Conservation (phyloP, 2,888 invertebrate species). For the Drosophila falleni region DNA sequence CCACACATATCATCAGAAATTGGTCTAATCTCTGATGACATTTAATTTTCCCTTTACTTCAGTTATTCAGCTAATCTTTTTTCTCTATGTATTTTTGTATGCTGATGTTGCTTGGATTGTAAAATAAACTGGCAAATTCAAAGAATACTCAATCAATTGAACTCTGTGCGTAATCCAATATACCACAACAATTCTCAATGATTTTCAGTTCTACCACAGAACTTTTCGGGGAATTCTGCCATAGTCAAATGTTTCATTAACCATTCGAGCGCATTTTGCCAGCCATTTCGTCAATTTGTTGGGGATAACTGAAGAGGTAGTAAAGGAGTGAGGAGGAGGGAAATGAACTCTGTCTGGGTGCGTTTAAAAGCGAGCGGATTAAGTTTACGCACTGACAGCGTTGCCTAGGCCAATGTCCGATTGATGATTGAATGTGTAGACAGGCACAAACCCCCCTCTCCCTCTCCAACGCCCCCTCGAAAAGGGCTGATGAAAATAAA, state of each 20-base stretch:
- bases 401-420: constrained; percentile 20
- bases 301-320: neutral
- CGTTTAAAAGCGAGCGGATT: constrained; percentile 43
- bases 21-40: neutral
- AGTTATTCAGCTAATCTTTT: neutral
- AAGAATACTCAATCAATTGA: constrained; percentile 32
- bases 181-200: constrained; percentile 23
- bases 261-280: constrained; percentile 5
- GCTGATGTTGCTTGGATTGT: constrained; percentile 1
- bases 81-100: neutral
- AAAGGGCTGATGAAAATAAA: constrained; percentile 47
- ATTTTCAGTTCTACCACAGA: constrained; percentile 9
- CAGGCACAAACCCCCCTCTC: neutral
- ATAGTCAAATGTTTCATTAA: constrained; percentile 44
- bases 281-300: constrained; percentile 24
- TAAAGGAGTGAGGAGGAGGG: neutral
- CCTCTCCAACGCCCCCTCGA: neutral
- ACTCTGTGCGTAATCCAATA: constrained; percentile 30
- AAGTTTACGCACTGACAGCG: constrained; percentile 51
- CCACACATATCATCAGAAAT: neutral
- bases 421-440: constrained; percentile 33
- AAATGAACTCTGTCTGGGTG: constrained; percentile 12
- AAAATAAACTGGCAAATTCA: constrained; percentile 10
- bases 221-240: neutral
- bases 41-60: neutral